These are phyloP conservation scores for Cyprinodon diabolis DNA, from an alignment of 2,797 vertebrate species.

Conservation along the genomic window DNA sequence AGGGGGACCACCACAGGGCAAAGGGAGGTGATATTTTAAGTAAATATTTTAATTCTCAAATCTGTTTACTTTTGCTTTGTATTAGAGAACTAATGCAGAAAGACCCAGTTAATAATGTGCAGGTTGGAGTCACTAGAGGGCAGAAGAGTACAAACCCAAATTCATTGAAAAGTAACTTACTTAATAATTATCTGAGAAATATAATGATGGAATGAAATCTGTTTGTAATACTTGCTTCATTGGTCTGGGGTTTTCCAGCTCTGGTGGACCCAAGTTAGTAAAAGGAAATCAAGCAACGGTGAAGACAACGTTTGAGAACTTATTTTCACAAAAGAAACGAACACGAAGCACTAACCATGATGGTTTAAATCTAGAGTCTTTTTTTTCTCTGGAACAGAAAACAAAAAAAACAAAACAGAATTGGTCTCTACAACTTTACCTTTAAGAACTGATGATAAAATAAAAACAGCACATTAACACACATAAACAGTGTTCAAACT, in stretches of 20 bases:
- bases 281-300: slow-evolving; percentile 1
- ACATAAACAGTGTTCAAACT: slow-evolving; percentile 3
- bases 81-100: background rate
- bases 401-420: slow-evolving; percentile 41
- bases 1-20: background rate
- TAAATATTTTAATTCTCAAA: background rate
- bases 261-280: slow-evolving; percentile 9
- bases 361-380: slow-evolving; percentile 12
- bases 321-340: slow-evolving; percentile 25
- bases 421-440: slow-evolving; percentile 1
- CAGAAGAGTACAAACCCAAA: slow-evolving; percentile 10
- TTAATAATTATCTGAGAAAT: slow-evolving; percentile 20
- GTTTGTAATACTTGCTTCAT: slow-evolving; percentile 12
- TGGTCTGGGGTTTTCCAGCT: slow-evolving; percentile 14
- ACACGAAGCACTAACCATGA: background rate
- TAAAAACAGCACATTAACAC: slow-evolving; percentile 22
- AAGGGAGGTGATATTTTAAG: background rate
- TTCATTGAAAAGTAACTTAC: background rate
- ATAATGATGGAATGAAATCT: slow-evolving; percentile 34
- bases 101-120: background rate
- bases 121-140: slow-evolving; percentile 55
- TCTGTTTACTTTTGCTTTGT: background rate
- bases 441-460: background rate
- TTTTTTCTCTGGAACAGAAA: slow-evolving; percentile 14
- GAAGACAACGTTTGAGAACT: slow-evolving; percentile 16